Evolutionary conservation across 1,140 invertebrate species (phyloP), one percentile per base, ranked within the genome.

Genomic region (Drosophila burlai): DNA sequence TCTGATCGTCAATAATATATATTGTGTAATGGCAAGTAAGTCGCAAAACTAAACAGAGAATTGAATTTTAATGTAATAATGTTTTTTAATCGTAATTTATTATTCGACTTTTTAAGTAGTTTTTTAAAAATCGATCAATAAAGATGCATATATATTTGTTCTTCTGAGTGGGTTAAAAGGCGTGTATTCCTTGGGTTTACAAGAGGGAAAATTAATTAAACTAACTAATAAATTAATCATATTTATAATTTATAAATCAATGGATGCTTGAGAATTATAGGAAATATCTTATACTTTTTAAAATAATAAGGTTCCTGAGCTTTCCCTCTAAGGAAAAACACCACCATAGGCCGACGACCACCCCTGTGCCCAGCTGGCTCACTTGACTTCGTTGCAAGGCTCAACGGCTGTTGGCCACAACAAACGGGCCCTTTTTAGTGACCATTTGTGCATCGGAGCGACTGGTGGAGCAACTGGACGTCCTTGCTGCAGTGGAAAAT

Each of bases 71-170:
- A 76, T 46, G 58, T 74, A 77, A 76, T 60, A 80, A 65, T 63
- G 46, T 42, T 83, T 87, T 77, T 63, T 64, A 83, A 80, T 81
- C 66, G 66, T 80, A 66, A 79, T 76, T 87, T 75, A 81, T 79
- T 77, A 80, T 83, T 76, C 62, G 63, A 84, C 73, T 84, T 84
- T 89, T 75, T 81, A 89, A 80, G 75, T 89, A 84, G 85, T 79
- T 81, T 83, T 81, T 85, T 80, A 69, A 76, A 83, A 89, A 81
- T 81, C 54, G 45, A 84, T 90, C 60, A 89, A 89, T 90, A 89
- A 89, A 89, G 49, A 84, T 89, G 34, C 81, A 87, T 84, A 89
- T 76, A 81, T 83, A 91, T 91, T 90, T 91, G 87, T 91, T 91
- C 87, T 91, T 91, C 86, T 86, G 87, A 91, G 87, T 91, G 86